Evolutionary conservation across 2,888 invertebrate species (phyloP).

Genomic region (Plusia festucae): DNA sequence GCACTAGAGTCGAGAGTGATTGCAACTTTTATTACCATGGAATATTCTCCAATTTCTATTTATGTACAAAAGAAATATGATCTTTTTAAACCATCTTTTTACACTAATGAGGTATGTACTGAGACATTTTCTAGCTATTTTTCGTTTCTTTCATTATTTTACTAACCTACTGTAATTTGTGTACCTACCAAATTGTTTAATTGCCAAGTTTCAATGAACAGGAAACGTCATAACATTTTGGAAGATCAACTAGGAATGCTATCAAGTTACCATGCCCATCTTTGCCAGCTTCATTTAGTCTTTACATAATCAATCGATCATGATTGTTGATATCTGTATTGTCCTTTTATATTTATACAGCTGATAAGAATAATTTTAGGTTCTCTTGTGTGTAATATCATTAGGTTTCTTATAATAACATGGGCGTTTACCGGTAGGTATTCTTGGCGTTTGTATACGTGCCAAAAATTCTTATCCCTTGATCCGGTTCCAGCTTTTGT

Average conservation of each 20-base stretch:
- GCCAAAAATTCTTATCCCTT: conserved; percentile 77
- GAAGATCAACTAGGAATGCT: conserved; percentile 26
- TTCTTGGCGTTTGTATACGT: conserved; percentile 70
- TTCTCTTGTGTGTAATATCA: conserved; percentile 21
- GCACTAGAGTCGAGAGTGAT: conserved; percentile 48
- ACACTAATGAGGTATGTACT: conserved; percentile 27
- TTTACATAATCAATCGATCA: conserved; percentile 37
- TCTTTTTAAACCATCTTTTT: conserved; percentile 17
- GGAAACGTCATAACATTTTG: conserved; percentile 36
- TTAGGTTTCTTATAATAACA: conserved; percentile 54
- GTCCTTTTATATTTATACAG: conserved; percentile 12
- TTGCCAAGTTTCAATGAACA: conserved; percentile 58
- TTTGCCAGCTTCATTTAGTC: conserved; percentile 36
- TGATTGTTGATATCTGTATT: conserved; percentile 16
- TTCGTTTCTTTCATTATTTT: neutral
- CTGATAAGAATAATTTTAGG: conserved; percentile 22
- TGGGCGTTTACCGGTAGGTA: conserved; percentile 59
- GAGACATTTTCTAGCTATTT: conserved; percentile 15
- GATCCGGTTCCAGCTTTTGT: conserved; percentile 70
- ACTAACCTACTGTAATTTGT: conserved; percentile 22
- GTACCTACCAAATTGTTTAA: conserved; percentile 31
- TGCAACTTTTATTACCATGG: conserved; percentile 60
- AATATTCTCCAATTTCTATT: conserved; percentile 48
- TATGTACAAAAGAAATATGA: conserved; percentile 41
- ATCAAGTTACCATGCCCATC: conserved; percentile 50